Base-by-base conservation (phyloP, 2,888 invertebrate genomes). In the Ecdyonurus torrentis region DNA sequence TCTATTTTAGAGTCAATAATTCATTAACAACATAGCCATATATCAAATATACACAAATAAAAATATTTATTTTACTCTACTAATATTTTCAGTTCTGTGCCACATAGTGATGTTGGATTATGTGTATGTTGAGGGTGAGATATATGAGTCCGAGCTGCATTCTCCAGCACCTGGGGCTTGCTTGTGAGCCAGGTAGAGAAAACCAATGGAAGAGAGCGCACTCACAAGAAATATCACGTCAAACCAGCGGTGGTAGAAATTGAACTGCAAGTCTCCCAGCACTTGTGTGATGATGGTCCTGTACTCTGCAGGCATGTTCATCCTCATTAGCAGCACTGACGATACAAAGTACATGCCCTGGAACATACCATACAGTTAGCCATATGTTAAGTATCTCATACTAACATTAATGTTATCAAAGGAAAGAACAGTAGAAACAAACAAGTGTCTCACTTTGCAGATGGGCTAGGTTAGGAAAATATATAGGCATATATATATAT, bases 161-260 rank as follows among this genome's bases (percentile, higher is more conserved):
- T 63, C 59, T 1, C 58, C 63, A 20, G 50, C 24, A 19, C 59
- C 59, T 1, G 59, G 50, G 19, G 81, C 81, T 70, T 89, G 89
- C 71, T 95, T 96, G 72, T 96, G 95, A 18, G 97, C 95, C 68
- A 99, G 79, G 78, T 97, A 98, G 63, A 99, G 77, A 66, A 98
- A 95, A 66, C 90, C 86, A 70, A 99, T 97, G 66, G 95, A 96
- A 19, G 94, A 91, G 52, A 99, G 75, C 0, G 99, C 98, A 72
- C 95, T 95, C 23, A 99, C 90, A 65, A 99, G 79, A 75, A 99
- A 99, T 72, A 99, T 99, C 2, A 99, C 98, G 75, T 99, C 99
- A 74, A 99, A 99, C 99, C 99, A 99, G 65, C 99, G 83, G 74
- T 99, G 99, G 73, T 99, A 99, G 79, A 99, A 99, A 74, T 93